A percentile compares a stretch with the other conserved stretches of the same genome.
Evolutionary conservation across 2,888 invertebrate genomes (phyloP).

Genomic region (Danaus chrysippus): DNA sequence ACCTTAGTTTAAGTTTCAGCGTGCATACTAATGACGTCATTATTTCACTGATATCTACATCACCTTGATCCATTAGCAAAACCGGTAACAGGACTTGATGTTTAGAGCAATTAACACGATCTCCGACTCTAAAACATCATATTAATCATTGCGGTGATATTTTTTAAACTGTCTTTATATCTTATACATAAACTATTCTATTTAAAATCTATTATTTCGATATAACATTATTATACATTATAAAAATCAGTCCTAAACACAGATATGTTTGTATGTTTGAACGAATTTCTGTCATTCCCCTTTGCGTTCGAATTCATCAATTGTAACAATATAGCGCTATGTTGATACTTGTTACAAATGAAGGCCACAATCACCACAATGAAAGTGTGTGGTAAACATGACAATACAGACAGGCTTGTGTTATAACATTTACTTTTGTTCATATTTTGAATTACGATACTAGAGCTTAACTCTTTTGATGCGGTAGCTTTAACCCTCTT

Average conservation of each 20-base stretch:
- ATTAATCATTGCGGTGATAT: background rate
- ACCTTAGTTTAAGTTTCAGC: constrained; percentile 58
- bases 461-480: too few species aligned
- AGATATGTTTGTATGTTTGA: background rate
- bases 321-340: constrained; percentile 43
- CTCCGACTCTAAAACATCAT: background rate
- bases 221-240: too few species aligned
- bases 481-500: too few species aligned
- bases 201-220: too few species aligned
- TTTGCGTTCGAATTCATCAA: constrained; percentile 56
- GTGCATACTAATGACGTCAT: constrained; percentile 58
- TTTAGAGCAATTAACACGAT: constrained; percentile 26
- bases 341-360: constrained; percentile 38
- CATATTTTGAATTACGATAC: too few species aligned
- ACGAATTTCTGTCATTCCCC: constrained; percentile 60
- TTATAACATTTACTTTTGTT: too few species aligned
- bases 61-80: constrained; percentile 57
- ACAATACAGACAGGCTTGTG: too few species aligned
- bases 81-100: constrained; percentile 41
- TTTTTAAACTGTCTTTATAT: background rate
- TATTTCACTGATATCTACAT: constrained; percentile 52
- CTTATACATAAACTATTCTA: too few species aligned
- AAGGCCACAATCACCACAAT: constrained; percentile 41
- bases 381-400: constrained; percentile 20
- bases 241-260: too few species aligned